phyloP scores from a whole-genome alignment of 2,797 vertebrate species.

The Amphiprion clarkii region DNA sequence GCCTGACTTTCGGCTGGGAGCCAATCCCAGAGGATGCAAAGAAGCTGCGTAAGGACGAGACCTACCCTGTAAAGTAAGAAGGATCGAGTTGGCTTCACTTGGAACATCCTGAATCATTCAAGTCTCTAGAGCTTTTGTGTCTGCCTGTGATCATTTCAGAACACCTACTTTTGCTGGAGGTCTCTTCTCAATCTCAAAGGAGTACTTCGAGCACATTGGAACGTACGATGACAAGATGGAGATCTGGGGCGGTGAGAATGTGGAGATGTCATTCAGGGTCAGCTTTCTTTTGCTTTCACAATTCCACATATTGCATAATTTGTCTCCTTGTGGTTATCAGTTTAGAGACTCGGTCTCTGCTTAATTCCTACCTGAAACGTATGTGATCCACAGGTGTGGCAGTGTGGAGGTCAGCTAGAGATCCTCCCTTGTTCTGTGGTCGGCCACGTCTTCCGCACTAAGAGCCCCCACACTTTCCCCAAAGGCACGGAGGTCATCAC shows the following conservation, averaged over 20 bases:
- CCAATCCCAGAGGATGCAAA: slow-evolving; percentile 84
- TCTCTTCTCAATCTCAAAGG: slow-evolving; percentile 94
- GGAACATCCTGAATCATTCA: slow-evolving; percentile 8
- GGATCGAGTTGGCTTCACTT: background rate
- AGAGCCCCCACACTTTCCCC: slow-evolving; percentile 97
- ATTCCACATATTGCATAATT: background rate
- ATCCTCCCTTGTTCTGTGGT: slow-evolving; percentile 97
- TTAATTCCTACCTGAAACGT: background rate
- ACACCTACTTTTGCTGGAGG: slow-evolving; percentile 96
- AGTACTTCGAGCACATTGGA: slow-evolving; percentile 96
- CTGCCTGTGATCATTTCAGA: slow-evolving; percentile 77
- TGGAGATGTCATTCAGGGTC: slow-evolving; percentile 99
- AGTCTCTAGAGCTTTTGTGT: slow-evolving; percentile 16
- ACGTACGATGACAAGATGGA: slow-evolving; percentile 98
- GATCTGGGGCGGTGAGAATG: slow-evolving; percentile 98
- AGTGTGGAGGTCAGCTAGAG: slow-evolving; percentile 95
- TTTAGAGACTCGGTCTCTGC: slow-evolving; percentile 3
- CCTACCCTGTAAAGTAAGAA: slow-evolving; percentile 94
- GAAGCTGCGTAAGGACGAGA: slow-evolving; percentile 92
- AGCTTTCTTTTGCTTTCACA: slow-evolving; percentile 54
- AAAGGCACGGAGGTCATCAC: slow-evolving; percentile 94
- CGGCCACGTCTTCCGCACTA: slow-evolving; percentile 96
- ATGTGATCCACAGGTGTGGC: slow-evolving; percentile 90
- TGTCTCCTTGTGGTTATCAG: background rate
- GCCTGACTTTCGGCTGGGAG: slow-evolving; percentile 95